Evolutionary conservation across 37 sponge, comb jelly and placozoan genomes (phyloP), one percentile per base, ranked within the genome.

Genomic region (Axinella damicornis): DNA sequence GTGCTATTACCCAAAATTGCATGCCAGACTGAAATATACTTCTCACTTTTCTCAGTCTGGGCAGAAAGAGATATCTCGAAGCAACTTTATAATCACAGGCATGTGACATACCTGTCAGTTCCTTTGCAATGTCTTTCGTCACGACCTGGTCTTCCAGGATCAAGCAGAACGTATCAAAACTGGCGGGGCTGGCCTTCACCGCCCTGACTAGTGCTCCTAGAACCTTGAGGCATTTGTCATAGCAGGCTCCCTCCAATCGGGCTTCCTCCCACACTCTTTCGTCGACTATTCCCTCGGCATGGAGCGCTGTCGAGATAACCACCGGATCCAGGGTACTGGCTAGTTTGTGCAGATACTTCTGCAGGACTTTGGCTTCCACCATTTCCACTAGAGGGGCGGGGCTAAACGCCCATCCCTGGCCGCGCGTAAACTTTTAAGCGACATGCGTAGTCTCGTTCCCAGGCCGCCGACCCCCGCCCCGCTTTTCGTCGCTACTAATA

Each of bases 21-120:
- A n/a, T n/a, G n/a, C n/a, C n/a, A n/a, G n/a, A n/a, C n/a, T n/a
- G n/a, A n/a, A n/a, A n/a, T n/a, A n/a, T n/a, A n/a, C n/a, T n/a
- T n/a, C n/a, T n/a, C n/a, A n/a, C n/a, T n/a, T n/a, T n/a, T n/a
- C n/a, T n/a, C n/a, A n/a, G n/a, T n/a, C n/a, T n/a, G n/a, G n/a
- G n/a, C n/a, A n/a, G n/a, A n/a, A n/a, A n/a, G n/a, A n/a, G n/a
- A n/a, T n/a, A n/a, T n/a, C n/a, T n/a, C n/a, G n/a, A n/a, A n/a
- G n/a, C n/a, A n/a, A n/a, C n/a, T n/a, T n/a, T n/a, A n/a, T n/a
- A n/a, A n/a, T n/a, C n/a, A n/a, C n/a, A n/a, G n/a, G n/a, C n/a
- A n/a, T n/a, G n/a, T n/a, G n/a, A n/a, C n/a, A n/a, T 57, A 60
- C 60, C 77, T 76, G 56, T 33, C n/a, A 76, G 77, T 32, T 76